phyloP scores from a whole-genome alignment of 2,113 vertebrate species.

The Pseudopodoces humilis region DNA sequence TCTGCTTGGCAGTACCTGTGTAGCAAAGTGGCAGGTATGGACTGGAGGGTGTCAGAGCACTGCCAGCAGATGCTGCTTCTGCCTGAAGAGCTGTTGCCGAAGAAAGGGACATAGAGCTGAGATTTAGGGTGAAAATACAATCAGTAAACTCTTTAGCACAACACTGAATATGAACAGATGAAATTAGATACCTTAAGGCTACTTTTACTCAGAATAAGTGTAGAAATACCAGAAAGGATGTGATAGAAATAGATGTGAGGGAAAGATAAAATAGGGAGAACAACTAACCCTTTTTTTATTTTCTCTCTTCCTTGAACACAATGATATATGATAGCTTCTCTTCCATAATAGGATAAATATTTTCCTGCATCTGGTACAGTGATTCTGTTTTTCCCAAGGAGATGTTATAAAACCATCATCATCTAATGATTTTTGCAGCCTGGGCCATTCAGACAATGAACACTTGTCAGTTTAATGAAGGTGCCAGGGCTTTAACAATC shows the following conservation, averaged over 20 bases:
- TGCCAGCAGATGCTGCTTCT: background rate
- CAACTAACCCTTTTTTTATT: background rate
- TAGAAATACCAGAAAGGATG: background rate
- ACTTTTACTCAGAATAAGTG: background rate
- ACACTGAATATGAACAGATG: background rate
- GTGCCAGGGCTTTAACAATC: background rate
- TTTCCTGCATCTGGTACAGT: background rate
- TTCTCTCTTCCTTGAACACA: background rate
- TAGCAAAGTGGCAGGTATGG: background rate
- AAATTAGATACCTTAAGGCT: background rate
- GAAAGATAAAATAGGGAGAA: background rate
- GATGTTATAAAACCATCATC: background rate
- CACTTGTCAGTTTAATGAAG: background rate
- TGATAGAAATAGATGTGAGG: background rate
- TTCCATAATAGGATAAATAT: background rate
- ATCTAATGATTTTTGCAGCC: slow-evolving; percentile 4
- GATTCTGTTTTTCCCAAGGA: slow-evolving; percentile 14
- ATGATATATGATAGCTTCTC: background rate
- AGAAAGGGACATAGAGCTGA: background rate
- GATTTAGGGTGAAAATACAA: background rate
- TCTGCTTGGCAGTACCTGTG: background rate
- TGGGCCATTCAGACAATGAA: background rate
- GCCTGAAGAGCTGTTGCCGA: background rate
- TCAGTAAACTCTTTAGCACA: background rate
- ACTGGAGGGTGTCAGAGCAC: background rate